phyloP scores from a whole-genome alignment of 2,797 vertebrate species.

The Limosa lapponica region DNA sequence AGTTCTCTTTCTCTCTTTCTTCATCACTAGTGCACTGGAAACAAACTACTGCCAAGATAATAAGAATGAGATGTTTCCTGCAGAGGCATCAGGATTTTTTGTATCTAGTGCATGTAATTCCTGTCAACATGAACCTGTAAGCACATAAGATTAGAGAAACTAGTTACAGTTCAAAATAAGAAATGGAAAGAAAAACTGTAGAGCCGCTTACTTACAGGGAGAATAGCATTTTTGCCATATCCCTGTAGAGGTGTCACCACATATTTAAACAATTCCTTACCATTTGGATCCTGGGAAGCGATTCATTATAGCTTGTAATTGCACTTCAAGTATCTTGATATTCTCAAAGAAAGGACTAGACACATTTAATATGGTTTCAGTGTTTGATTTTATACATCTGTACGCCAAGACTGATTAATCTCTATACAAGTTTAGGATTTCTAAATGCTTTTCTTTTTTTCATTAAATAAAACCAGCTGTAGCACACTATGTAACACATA shows the following conservation, averaged over 20 bases:
- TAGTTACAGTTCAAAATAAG: background rate
- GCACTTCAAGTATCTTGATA: background rate
- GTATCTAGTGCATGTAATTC: background rate
- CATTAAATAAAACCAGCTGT: background rate
- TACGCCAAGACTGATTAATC: background rate
- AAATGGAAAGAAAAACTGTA: background rate
- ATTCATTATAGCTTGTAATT: background rate
- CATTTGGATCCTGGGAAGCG: background rate
- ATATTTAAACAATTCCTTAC: background rate
- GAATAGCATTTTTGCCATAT: background rate
- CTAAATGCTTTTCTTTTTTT: background rate
- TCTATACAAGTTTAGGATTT: background rate
- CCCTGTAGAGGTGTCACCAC: accelerated
- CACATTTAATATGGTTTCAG: background rate
- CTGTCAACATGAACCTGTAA: background rate
- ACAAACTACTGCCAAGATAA: background rate
- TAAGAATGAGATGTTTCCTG: background rate
- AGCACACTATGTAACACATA: background rate
- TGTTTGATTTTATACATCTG: background rate
- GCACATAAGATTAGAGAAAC: background rate
- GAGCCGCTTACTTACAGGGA: background rate
- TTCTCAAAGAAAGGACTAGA: background rate
- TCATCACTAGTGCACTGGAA: background rate
- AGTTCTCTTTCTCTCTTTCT: background rate
- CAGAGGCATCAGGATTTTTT: background rate